A percentile compares a stretch with the other conserved stretches of the same genome.
phyloP scores from a whole-genome alignment of 2,888 invertebrate genomes.

The Nezara viridula region DNA sequence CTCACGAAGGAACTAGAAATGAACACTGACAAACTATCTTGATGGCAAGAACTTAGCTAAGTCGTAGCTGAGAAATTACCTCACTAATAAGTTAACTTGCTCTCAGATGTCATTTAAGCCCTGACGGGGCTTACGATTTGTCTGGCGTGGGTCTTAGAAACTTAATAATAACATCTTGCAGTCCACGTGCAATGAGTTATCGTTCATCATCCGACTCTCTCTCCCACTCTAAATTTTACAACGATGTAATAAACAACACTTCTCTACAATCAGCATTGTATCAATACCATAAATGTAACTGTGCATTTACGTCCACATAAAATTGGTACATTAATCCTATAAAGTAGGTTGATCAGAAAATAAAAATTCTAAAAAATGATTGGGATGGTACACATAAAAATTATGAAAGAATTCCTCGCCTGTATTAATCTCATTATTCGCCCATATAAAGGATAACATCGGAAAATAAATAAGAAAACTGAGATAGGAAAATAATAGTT shows the following conservation, averaged over 20 bases:
- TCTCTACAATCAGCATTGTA: not conserved
- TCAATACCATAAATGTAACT: not conserved
- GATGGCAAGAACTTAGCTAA: not conserved
- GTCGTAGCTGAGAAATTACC: not conserved
- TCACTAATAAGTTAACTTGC: constrained; percentile 19
- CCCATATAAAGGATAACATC: no score
- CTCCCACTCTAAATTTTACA: not conserved
- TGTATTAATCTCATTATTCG: no score
- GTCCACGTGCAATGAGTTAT: not conserved
- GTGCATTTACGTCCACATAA: no score
- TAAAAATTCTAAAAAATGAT: no score
- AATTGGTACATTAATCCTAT: no score
- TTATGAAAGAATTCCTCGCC: no score
- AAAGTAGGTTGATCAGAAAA: no score
- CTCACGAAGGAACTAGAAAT: not conserved
- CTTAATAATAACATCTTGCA: not conserved
- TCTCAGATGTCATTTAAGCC: not conserved
- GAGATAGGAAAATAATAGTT: no score
- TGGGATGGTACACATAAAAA: no score
- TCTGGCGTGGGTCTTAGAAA: not conserved
- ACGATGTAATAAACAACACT: not conserved
- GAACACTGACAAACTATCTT: not conserved
- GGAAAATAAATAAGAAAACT: no score
- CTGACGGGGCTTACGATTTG: constrained; percentile 1
- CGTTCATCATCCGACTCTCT: not conserved